phyloP scores from a whole-genome alignment of 2,113 vertebrate genomes.

The Thunnus maccoyii region DNA sequence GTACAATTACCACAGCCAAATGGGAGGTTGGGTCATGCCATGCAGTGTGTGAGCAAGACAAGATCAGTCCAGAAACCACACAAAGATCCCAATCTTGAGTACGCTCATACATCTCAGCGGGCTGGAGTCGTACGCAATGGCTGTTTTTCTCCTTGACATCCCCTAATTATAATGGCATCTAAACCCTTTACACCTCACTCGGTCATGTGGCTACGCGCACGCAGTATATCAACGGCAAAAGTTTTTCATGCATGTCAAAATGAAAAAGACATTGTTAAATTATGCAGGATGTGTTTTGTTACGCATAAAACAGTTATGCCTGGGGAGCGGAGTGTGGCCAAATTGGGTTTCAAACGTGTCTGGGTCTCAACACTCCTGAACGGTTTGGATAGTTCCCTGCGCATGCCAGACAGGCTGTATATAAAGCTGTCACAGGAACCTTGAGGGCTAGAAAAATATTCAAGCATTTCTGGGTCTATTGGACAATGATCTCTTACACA shows the following conservation, averaged over 20 bases:
- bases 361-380: conserved; percentile 76
- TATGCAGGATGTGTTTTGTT: conserved; percentile 59
- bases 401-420: conserved; percentile 79
- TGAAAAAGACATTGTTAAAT: conserved; percentile 40
- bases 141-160: conserved; percentile 51
- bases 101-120: conserved; percentile 19
- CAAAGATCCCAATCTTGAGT: conserved; percentile 64
- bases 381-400: conserved; percentile 71
- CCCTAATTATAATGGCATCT: conserved; percentile 54
- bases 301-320: conserved; percentile 37
- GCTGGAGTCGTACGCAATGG: conserved; percentile 29
- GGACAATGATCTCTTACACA: conserved; percentile 77
- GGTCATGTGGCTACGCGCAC: conserved; percentile 13
- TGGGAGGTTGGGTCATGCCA: conserved; percentile 52
- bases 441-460: conserved; percentile 78
- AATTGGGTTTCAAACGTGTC: conserved; percentile 64
- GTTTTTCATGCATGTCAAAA: conserved; percentile 31
- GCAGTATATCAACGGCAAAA: conserved; percentile 24
- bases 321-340: conserved; percentile 46
- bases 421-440: conserved; percentile 82
- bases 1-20: conserved; percentile 49
- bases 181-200: conserved; percentile 56
- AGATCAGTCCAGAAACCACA: conserved; percentile 69
- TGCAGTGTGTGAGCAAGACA: conserved; percentile 57
- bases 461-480: conserved; percentile 73